Percentiles rank a stretch among this genome's conserved stretches.
Conservation (phyloP, 2,113 vertebrate genomes). For the Phalacrocorax pelagicus region DNA sequence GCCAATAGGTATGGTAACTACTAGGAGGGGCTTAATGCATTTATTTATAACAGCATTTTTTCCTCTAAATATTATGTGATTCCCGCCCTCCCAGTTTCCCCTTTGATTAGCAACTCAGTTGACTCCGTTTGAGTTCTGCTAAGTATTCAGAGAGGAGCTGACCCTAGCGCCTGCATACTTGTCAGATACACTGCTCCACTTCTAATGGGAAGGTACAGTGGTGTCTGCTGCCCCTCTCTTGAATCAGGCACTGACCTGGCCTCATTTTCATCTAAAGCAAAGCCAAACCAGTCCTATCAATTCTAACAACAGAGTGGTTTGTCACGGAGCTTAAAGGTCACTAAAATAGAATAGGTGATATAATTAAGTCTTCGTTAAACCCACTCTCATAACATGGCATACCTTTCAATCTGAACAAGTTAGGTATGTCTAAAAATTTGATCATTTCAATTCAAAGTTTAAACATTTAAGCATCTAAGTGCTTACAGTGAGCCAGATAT, state of each 20-base stretch:
- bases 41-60: background rate
- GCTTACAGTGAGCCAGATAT: background rate
- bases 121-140: background rate
- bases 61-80: background rate
- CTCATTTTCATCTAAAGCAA: background rate
- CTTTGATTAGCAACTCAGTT: background rate
- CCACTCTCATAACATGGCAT: background rate
- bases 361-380: background rate
- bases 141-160: background rate
- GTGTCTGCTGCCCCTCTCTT: background rate
- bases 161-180: background rate
- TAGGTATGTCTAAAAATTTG: background rate
- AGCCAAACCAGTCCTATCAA: background rate
- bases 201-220: background rate
- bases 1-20: background rate
- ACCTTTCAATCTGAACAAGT: background rate
- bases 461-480: background rate
- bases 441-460: background rate
- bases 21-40: background rate
- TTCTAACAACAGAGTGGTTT: background rate
- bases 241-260: background rate
- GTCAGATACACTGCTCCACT: background rate
- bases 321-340: background rate
- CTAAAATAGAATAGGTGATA: background rate
- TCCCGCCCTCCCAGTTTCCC: background rate